Conservation (phyloP, 1,140 invertebrate genomes). For the Drosophila ficusphila region DNA sequence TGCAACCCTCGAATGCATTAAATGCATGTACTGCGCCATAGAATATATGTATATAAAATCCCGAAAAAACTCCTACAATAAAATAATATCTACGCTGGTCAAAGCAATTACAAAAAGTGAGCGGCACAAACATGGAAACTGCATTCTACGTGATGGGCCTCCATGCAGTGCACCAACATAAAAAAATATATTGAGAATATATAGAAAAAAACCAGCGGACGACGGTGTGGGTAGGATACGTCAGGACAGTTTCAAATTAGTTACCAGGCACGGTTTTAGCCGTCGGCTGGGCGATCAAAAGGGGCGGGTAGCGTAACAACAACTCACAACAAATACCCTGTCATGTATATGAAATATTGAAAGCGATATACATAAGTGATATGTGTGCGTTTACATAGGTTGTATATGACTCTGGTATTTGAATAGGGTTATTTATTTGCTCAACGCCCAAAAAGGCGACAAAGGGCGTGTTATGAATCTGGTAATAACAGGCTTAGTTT, state of each 20-base stretch:
- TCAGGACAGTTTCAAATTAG: slow-evolving; percentile 65
- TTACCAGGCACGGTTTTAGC: slow-evolving; percentile 55
- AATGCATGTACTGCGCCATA: slow-evolving; percentile 49
- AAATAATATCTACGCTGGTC: slow-evolving; percentile 59
- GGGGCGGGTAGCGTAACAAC: background rate
- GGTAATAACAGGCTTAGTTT: slow-evolving; percentile 42
- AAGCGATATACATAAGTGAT: slow-evolving; percentile 50
- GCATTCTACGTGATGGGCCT: slow-evolving; percentile 42
- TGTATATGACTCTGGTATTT: slow-evolving; percentile 17
- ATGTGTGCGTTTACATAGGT: slow-evolving; percentile 26
- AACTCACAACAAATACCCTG: slow-evolving; percentile 31
- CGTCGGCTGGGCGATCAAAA: slow-evolving; percentile 2
- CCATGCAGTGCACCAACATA: slow-evolving; percentile 16
- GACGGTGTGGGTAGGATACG: background rate
- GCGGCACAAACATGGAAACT: slow-evolving; percentile 27
- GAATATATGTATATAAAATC: slow-evolving; percentile 27
- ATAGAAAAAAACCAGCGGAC: slow-evolving; percentile 39
- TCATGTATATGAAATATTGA: slow-evolving; percentile 47
- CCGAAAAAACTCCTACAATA: slow-evolving; percentile 33
- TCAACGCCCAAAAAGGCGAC: slow-evolving; percentile 10
- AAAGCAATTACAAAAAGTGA: slow-evolving; percentile 71
- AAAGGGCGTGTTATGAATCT: slow-evolving; percentile 48
- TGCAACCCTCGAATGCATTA: slow-evolving; percentile 68
- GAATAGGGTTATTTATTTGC: slow-evolving; percentile 36
- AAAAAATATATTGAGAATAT: slow-evolving; percentile 43